phyloP scores from a whole-genome alignment of 2,113 vertebrate species.

The Theristicus caerulescens region DNA sequence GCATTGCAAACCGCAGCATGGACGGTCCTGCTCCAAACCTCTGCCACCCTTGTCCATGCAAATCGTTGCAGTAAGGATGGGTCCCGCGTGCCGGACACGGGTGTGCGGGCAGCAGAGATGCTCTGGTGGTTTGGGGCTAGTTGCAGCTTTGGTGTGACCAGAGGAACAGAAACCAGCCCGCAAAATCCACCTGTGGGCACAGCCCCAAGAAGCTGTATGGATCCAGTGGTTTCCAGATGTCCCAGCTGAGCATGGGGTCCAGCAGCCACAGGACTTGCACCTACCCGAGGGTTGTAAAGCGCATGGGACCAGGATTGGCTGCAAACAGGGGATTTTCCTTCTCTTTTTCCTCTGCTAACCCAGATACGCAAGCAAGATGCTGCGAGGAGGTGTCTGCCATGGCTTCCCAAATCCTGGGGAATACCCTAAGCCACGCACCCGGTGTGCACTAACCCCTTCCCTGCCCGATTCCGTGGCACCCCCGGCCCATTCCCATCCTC shows the following conservation, averaged over 20 bases:
- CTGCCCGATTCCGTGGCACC: neutral
- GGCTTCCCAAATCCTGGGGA: neutral
- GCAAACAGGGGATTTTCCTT: neutral
- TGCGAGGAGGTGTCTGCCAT: neutral
- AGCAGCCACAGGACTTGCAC: neutral
- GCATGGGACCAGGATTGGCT: neutral
- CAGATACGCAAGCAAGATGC: neutral
- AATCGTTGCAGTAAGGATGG: neutral
- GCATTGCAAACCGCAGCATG: accelerated
- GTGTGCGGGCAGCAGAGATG: neutral
- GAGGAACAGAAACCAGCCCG: neutral
- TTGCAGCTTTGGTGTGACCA: neutral
- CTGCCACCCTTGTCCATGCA: accelerated
- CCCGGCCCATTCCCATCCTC: accelerated
- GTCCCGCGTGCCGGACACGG: accelerated
- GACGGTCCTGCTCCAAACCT: neutral
- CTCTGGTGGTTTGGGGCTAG: neutral
- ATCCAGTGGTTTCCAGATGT: neutral
- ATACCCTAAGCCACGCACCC: neutral
- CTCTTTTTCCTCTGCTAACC: neutral
- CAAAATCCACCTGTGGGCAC: neutral
- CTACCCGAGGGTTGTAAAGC: accelerated
- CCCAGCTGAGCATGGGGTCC: neutral
- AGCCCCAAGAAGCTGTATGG: neutral
- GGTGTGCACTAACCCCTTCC: neutral